Conservation (phyloP, 2,797 vertebrate species). For the Eulemur mongoz region DNA sequence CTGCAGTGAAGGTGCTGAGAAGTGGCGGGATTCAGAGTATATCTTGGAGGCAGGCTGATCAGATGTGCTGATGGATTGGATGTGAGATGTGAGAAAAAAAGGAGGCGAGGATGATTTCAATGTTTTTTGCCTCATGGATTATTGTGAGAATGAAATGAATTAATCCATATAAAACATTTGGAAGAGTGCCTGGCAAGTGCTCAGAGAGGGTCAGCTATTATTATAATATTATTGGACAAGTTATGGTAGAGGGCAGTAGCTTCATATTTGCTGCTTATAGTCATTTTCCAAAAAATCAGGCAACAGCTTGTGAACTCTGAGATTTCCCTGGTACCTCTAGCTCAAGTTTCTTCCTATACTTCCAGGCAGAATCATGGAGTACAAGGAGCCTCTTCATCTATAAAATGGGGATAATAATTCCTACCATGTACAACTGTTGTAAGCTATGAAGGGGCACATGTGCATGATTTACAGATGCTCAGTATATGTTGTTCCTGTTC, state of each 20-base stretch:
- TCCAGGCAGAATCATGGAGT: not conserved
- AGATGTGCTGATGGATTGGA: not conserved
- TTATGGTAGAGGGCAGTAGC: not conserved
- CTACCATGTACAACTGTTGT: not conserved
- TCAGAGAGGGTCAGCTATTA: not conserved
- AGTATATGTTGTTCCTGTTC: not conserved
- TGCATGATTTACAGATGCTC: not conserved
- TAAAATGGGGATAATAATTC: not conserved
- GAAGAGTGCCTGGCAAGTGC: not conserved
- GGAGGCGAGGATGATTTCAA: not conserved
- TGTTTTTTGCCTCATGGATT: not conserved
- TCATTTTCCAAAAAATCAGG: not conserved
- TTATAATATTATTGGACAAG: not conserved
- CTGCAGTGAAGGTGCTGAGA: not conserved
- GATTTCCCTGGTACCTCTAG: not conserved
- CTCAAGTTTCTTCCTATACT: not conserved
- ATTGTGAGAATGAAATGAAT: not conserved
- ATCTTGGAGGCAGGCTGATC: not conserved
- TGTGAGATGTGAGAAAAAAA: not conserved
- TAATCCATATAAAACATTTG: not conserved
- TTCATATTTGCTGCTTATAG: not conserved
- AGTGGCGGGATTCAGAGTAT: not conserved
- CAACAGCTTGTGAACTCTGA: not conserved
- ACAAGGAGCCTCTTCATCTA: not conserved
- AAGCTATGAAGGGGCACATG: not conserved